Base-by-base conservation (phyloP, 2,113 vertebrate genomes). In the Corythaixoides concolor region DNA sequence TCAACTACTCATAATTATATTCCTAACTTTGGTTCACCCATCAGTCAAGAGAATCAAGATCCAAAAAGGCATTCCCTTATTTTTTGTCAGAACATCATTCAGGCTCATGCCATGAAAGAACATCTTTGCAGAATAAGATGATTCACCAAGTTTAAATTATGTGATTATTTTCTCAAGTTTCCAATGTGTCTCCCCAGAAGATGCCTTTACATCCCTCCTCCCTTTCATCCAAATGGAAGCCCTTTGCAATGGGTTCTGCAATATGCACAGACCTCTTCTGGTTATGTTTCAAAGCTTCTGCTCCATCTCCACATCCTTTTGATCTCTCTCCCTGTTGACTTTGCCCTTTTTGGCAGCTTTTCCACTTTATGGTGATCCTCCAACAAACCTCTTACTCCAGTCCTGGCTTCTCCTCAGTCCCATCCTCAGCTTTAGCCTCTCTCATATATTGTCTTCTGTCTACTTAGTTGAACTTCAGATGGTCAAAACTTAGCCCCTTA, bases 51-150 rank as follows among this genome's bases (percentile, higher is more conserved):
- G 13, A 88, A 19, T 30, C 23, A 78, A 88, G 56, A 91, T 59
- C 41, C 63, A 70, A 67, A 92, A n/a, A 56, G 30, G 33, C 68
- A 59, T 75, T 83, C 35, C 79, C 52, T 39, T 70, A 50, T 77
- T 85, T 93, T 91, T 67, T 77, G 72, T 70, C 82, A 90, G 50
- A 91, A 62, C 63, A 84, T 67, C 68, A 89, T 63, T 91, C 85
- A 69, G 32, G 50, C 55, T 67, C 15, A 52, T 23, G 23, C 30
- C 64, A 85, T 32, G 50, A 14, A 82, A 53, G 18, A 91, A 79
- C 6, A 28, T 62, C 93, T 91, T n/a, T 60, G 52, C 37, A 84
- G 72, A 88, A 8, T 35, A 85, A 88, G 12, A 88, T n/a, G 52
- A 89, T 90, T 91, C 66, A 76, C 58, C 0, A 1, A 80, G 28